phyloP scores from a whole-genome alignment of 1,140 invertebrate species.

The Metopolophium dirhodum region DNA sequence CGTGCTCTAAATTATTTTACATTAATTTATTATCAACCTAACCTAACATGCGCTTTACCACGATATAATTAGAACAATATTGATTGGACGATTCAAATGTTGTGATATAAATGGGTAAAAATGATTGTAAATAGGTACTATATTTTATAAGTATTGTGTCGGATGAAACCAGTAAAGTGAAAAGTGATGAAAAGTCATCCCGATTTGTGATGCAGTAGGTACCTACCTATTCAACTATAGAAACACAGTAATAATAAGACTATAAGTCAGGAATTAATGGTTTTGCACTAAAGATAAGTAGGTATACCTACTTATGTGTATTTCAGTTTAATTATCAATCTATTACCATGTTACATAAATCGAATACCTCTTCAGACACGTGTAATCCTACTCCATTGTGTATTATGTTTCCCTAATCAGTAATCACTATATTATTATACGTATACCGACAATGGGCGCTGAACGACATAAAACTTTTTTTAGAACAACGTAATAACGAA shows the following conservation, averaged over 20 bases:
- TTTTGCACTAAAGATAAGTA: background rate
- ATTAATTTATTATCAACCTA: no score
- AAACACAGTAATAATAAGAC: background rate
- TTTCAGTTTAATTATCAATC: background rate
- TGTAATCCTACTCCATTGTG: background rate
- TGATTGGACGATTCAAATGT: no score
- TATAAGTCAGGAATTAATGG: background rate
- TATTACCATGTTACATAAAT: background rate
- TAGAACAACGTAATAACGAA: background rate
- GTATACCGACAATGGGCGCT: background rate
- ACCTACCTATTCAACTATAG: background rate
- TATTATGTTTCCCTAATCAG: background rate
- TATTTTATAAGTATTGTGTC: background rate
- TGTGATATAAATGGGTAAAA: background rate
- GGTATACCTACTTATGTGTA: background rate
- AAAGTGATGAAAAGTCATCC: background rate
- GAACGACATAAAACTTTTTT: background rate
- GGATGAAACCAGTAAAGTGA: background rate
- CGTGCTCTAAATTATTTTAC: background rate
- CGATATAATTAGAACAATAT: no score
- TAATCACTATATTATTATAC: background rate
- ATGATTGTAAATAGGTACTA: background rate
- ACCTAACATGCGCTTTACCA: no score
- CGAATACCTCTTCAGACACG: background rate
- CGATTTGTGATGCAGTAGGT: background rate